Evolutionary conservation across 1,140 invertebrate genomes (phyloP), one percentile per base, ranked within the genome.

Genomic region (Drosophila insularis): DNA sequence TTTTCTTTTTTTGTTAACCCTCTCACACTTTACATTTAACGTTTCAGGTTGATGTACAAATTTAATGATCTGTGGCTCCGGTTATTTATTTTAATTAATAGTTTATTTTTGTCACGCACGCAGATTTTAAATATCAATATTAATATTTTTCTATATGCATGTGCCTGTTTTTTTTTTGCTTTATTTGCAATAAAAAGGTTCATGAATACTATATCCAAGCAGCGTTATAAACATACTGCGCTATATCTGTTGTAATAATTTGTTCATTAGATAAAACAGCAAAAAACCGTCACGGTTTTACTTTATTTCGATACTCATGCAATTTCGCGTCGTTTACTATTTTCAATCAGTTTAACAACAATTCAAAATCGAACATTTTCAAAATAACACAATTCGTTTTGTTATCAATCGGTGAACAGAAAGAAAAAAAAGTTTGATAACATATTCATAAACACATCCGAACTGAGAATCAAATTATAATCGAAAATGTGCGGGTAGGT

Each of bases 61-160:
- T 75, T 40, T 17, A 43, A 50, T 8, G 19, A 50, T 58, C 56
- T 39, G 39, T 21, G 27, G 10, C 21, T 31, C 23, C 54, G 55
- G 40, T 67, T 61, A 21, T 37, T 37, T 37, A 37, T 37, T 37
- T 37, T 37, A 32, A 17, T 14, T 63, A 63, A 14, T 62, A 56
- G 59, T 68, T 74, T 21, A 23, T 61, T 69, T 72, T 73, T 86
- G 73, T 85, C 81, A 85, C 78, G 81, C 78, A 74, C 77, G 81
- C 35, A 37, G 66, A 62, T 64, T 63, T 64, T 32, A 32, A 85
- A 68, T 68, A 85, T 85, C 78, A 85, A 74, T 71, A 80, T 50
- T 70, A 73, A 68, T 58, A 37, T 60, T 31, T 32, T 32, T 17
- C 60, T 53, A 14, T 27, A 8, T 3, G 13, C 13, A 35, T 37